Evolutionary conservation across 2,888 invertebrate species (phyloP), one percentile per base, ranked within the genome.

Genomic region (Stenchaetothrips biformis): DNA sequence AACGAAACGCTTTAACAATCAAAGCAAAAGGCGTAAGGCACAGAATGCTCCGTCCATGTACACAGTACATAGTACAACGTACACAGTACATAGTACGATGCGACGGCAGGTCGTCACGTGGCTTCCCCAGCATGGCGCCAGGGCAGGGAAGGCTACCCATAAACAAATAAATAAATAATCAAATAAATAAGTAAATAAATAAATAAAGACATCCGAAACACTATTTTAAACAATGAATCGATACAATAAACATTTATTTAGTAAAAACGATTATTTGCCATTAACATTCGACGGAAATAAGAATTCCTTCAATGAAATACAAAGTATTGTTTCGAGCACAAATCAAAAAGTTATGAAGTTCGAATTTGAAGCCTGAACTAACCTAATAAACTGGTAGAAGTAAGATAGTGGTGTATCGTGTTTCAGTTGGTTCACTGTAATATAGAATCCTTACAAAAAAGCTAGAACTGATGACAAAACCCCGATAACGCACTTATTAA

Each of bases 161-260:
- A 74, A 74, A 21, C 25, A n/a, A 74, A 74, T 74, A 74, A 74
- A 74, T 25, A 74, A 59, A 59, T 59, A 59, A 59, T 59, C 25
- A 74, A n/a, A n/a, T n/a, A n/a, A n/a, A n/a, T n/a, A n/a, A 25
- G 25, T 18, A 74, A 74, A 37, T 25, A 74, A 74, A 74, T 74
- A 74, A 74, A 74, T 74, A 74, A 74, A 21, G 67, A 74, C 67
- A 11, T 74, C 25, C 25, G 67, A 74, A 74, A 74, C 67, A 74
- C 67, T 74, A 74, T 82, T 82, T 81, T 81, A 82, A n/a, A 82
- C 82, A 82, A 82, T 81, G 82, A 82, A 82, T 83, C 82, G 81
- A 83, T 81, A 82, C 82, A 82, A 82, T 83, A 81, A 83, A 83
- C 82, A 83, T 83, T 83, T 83, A 82, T 83, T 83, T 83, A 83